phyloP scores from a whole-genome alignment of 2,888 invertebrate species.

The Tipula vernalis region DNA sequence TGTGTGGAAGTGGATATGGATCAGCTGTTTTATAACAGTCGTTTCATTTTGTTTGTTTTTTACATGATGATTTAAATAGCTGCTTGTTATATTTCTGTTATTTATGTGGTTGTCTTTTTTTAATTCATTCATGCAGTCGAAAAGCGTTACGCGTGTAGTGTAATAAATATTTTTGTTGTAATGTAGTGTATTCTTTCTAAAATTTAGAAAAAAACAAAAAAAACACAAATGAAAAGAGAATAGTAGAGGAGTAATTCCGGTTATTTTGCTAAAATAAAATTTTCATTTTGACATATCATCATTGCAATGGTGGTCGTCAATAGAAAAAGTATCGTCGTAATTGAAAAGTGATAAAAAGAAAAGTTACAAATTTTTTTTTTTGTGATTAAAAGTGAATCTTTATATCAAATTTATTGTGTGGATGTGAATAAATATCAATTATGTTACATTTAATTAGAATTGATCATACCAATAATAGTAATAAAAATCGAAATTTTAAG shows the following conservation, averaged over 20 bases:
- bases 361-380: not conserved
- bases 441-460: not conserved
- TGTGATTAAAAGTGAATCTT: not conserved
- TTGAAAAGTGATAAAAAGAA: not conserved
- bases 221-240: not conserved
- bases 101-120: not conserved
- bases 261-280: not conserved
- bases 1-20: not conserved
- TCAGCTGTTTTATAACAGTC: not conserved
- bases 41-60: not conserved
- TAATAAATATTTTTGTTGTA: not conserved
- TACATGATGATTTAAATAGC: not conserved
- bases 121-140: not conserved
- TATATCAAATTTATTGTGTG: not conserved
- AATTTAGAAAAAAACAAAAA: not conserved
- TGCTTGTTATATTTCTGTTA: not conserved
- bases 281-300: constrained; percentile 7
- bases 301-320: not conserved
- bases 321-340: not conserved
- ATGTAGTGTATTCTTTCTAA: not conserved
- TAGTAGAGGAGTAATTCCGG: not conserved
- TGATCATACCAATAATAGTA: not conserved
- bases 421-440: not conserved
- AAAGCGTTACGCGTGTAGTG: not conserved
- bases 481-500: not conserved